phyloP scores from a whole-genome alignment of 2,888 invertebrate species.

The Digitonthophagus gazella region DNA sequence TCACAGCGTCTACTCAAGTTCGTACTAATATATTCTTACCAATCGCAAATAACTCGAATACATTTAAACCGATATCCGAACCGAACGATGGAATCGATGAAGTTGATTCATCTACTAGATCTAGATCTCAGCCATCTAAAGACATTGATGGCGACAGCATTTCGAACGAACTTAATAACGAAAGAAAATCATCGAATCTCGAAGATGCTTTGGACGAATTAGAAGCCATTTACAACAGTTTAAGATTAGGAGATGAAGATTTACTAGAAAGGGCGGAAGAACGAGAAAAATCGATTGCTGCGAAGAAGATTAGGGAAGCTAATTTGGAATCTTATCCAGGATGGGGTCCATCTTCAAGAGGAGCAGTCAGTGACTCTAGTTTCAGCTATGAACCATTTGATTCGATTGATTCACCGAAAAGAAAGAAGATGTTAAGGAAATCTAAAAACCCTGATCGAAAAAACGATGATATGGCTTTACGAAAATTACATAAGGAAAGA shows the following conservation, averaged over 20 bases:
- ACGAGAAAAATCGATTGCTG: slow-evolving; percentile 56
- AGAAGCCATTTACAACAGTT: slow-evolving; percentile 87
- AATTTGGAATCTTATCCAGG: slow-evolving; percentile 37
- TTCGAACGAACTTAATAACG: slow-evolving; percentile 40
- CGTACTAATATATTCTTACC: slow-evolving; percentile 47
- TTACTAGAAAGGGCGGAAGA: slow-evolving; percentile 76
- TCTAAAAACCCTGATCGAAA: slow-evolving; percentile 63
- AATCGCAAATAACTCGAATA: slow-evolving; percentile 35
- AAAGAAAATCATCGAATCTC: slow-evolving; percentile 72
- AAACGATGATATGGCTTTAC: slow-evolving; percentile 78
- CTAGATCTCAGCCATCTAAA: slow-evolving; percentile 45
- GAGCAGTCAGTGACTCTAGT: slow-evolving; percentile 49
- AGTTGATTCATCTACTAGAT: slow-evolving; percentile 35
- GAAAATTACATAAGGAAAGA: slow-evolving; percentile 66
- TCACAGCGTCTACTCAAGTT: slow-evolving; percentile 46
- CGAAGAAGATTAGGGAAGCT: slow-evolving; percentile 39
- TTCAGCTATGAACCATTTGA: slow-evolving; percentile 49
- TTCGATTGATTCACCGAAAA: slow-evolving; percentile 42
- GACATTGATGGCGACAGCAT: slow-evolving; percentile 17
- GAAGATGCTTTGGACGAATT: slow-evolving; percentile 87
- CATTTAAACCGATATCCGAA: slow-evolving; percentile 31
- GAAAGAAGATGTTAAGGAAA: slow-evolving; percentile 42
- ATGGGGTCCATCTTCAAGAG: slow-evolving; percentile 37
- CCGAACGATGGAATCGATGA: slow-evolving; percentile 23
- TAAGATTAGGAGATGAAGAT: slow-evolving; percentile 81